Conservation (phyloP, 1,140 invertebrate genomes). For the Battus philenor region DNA sequence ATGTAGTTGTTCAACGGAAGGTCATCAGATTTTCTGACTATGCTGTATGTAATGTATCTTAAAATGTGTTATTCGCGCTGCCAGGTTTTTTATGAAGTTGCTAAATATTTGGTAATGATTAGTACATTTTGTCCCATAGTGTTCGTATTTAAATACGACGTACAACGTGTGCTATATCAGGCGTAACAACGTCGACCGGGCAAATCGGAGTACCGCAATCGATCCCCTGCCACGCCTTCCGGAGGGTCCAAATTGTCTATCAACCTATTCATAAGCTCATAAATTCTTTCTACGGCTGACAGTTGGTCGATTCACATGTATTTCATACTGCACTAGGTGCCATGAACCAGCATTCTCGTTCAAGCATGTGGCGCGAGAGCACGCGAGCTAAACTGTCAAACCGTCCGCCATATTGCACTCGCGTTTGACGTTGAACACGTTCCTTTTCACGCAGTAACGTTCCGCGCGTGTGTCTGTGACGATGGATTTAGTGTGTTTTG, state of each 20-base stretch:
- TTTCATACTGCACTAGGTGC: conserved; percentile 35
- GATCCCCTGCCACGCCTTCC: conserved; percentile 27
- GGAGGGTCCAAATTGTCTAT: conserved; percentile 35
- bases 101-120: too few relatives aligned
- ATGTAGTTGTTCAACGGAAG: too few relatives aligned
- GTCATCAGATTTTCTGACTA: too few relatives aligned
- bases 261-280: conserved; percentile 27
- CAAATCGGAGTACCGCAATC: conserved; percentile 62
- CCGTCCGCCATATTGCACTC: conserved; percentile 39
- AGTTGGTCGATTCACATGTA: conserved; percentile 46
- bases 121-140: too few relatives aligned
- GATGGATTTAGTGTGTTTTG: conserved; percentile 17
- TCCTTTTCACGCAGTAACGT: conserved; percentile 14
- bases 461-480: conserved; percentile 29
- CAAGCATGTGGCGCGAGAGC: conserved; percentile 53
- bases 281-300: conserved; percentile 52
- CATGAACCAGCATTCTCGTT: conserved; percentile 41
- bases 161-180: too few relatives aligned
- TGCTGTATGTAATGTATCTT: too few relatives aligned
- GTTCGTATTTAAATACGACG: too few relatives aligned
- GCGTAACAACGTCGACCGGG: conserved; percentile 32
- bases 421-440: conserved; percentile 34
- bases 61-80: too few relatives aligned
- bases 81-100: too few relatives aligned
- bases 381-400: conserved; percentile 37